Base-by-base conservation (phyloP, 1,140 invertebrate genomes). In the Dendroctonus valens region DNA sequence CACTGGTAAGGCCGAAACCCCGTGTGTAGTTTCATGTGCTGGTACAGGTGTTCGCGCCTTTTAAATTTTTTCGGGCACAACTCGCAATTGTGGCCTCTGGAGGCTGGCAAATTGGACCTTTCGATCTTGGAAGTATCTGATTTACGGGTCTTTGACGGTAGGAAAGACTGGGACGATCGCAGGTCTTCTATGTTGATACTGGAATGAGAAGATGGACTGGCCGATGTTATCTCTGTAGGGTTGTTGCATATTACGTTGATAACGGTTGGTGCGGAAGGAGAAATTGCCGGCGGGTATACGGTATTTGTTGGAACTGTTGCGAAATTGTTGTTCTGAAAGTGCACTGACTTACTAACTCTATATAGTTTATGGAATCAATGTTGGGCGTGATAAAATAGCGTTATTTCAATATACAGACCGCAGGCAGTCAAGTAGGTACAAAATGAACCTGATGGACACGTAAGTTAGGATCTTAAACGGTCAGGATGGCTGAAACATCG, bases 1-100 rank as follows among this genome's bases (percentile, higher is more conserved):
- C 88, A 89, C 8, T 83, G 83, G 68, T 87, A 89, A 0, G 88
- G 87, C 40, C 87, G 75, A 69, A 86, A 87, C 11, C 90, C 90
- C 4, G 86, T 88, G 74, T 91, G 88, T 2, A 85, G 74, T 73
- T 86, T 86, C n/a, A 83, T 76, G 69, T 86, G 85, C 58, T 77
- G 76, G 67, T 83, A 84, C 1, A 86, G 73, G 70, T 87, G 85
- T 70, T 86, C 85, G 78, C 84, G 83, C 64, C 85, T 73, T 74
- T 85, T 85, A 62, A 86, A 86, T 3, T 79, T 80, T 65, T 86
- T 85, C 4, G 75, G 77, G 71, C 85, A 86, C 39, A 84, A 77
- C 49, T 86, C 84, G 71, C 85, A 86, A 41, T 75, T 75, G 62
- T 75, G 74, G 0, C 52, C 57, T 12, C 70, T 69, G 38, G 39